These are phyloP conservation scores for Pantala flavescens DNA, from an alignment of 1,140 invertebrate genomes.

Conservation along the genomic window DNA sequence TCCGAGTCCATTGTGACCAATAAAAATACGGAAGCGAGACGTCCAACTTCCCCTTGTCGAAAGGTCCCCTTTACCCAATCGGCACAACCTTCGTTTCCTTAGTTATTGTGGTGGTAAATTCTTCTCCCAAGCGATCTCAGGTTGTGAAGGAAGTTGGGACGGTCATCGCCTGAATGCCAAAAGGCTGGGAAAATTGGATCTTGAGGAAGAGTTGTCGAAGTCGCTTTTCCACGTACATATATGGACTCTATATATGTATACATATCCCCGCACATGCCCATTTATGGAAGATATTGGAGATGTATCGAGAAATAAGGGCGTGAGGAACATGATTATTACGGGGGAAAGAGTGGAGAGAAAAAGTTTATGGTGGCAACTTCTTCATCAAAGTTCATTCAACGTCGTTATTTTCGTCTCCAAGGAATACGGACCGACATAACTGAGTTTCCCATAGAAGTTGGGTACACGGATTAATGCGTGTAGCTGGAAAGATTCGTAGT, in stretches of 20 bases:
- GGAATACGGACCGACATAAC: too few relatives aligned
- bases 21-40: background rate
- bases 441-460: too few relatives aligned
- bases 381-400: too few relatives aligned
- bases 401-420: too few relatives aligned
- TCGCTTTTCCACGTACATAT: background rate
- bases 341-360: background rate
- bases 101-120: background rate
- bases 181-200: background rate
- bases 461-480: too few relatives aligned
- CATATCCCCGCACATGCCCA: background rate
- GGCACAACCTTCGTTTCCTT: background rate
- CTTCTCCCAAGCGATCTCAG: too few relatives aligned
- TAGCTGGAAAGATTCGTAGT: too few relatives aligned
- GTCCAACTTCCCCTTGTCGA: background rate
- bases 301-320: background rate
- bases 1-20: background rate
- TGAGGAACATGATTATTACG: background rate
- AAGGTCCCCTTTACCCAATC: background rate
- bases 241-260: background rate
- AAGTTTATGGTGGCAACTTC: background rate
- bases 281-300: background rate
- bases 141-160: background rate
- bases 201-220: background rate
- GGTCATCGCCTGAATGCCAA: conserved; percentile 3